Evolutionary conservation across 2,888 invertebrate genomes (phyloP), one percentile per base, ranked within the genome.

Genomic region (Dicyrtoma fusca): DNA sequence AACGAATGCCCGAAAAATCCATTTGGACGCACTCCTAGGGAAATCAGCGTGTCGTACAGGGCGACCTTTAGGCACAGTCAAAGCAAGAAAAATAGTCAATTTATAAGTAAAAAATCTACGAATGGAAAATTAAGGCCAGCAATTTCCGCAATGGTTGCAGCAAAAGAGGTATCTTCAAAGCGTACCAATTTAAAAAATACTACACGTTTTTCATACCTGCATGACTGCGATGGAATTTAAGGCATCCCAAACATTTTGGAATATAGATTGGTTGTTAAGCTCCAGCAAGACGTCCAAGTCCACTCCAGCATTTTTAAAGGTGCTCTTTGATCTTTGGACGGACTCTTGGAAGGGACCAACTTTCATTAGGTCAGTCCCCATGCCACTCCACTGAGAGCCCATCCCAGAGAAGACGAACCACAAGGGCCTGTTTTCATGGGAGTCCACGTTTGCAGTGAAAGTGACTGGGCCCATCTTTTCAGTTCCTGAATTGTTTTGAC

Each of bases 1-100:
- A 92, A 92, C 21, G 97, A 97, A 85, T 98, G 97, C 0, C 98
- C 98, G 68, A 98, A 87, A 82, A 98, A 94, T 69, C 96, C 97
- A 83, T 97, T 95, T 3, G 97, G 95, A 69, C 87, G 86, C 51
- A 98, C 87, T 75, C 91, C 92, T 23, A 91, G 82, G 21, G 87
- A 85, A 71, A 87, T 88, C 76, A 98, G 86, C 66, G 94, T 84
- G 84, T 98, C 97, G 0, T 95, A 93, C 14, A 98, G 86, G 25
- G 94, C 97, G 66, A 98, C 92, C 86, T 87, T 75, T 17, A 80
- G n/a, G n/a, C n/a, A n/a, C n/a, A 45, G 47, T 10, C 10, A 45
- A 13, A 45, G 11, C 47, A 45, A 13, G 47, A 10, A 45, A 10
- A 45, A 13, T 10, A 45, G 10, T 45, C 11, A 13, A 13, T 45